phyloP scores from a whole-genome alignment of 2,113 vertebrate species.

The Saguinus imperator region DNA sequence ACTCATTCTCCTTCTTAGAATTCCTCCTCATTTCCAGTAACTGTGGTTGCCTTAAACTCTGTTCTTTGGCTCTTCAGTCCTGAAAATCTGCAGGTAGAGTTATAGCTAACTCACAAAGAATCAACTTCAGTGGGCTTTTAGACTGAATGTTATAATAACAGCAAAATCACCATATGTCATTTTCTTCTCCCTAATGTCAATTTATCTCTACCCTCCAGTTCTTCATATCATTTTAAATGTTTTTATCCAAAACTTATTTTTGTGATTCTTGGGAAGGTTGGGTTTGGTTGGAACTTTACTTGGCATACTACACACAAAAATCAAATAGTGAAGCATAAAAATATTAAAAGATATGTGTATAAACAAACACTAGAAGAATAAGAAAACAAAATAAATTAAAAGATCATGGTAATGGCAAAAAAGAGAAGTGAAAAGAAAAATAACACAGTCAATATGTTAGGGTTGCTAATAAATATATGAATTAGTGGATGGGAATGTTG shows the following conservation, averaged over 20 bases:
- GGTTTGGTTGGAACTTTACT: not conserved
- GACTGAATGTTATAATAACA: not conserved
- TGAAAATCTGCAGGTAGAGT: not conserved
- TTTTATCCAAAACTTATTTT: not conserved
- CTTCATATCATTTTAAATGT: not conserved
- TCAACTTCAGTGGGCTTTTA: not conserved
- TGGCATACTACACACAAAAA: not conserved
- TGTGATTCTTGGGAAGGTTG: not conserved
- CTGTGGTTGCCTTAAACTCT: not conserved
- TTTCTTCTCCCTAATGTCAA: not conserved
- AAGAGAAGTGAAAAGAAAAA: not conserved
- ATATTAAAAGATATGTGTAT: not conserved
- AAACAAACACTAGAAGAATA: not conserved
- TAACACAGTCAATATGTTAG: not conserved
- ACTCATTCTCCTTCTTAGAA: not conserved
- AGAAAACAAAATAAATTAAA: not conserved
- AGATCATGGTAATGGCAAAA: not conserved
- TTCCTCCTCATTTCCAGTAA: not conserved
- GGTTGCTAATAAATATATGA: not conserved
- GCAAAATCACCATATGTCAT: not conserved
- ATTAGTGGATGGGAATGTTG: not conserved
- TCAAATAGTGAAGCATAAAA: not conserved
- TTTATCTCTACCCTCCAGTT: not conserved
- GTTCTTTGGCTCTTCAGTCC: not conserved
- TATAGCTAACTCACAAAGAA: not conserved